These are phyloP conservation scores for Mesitornis unicolor DNA, from an alignment of 2,113 vertebrate genomes.

Conservation along the genomic window DNA sequence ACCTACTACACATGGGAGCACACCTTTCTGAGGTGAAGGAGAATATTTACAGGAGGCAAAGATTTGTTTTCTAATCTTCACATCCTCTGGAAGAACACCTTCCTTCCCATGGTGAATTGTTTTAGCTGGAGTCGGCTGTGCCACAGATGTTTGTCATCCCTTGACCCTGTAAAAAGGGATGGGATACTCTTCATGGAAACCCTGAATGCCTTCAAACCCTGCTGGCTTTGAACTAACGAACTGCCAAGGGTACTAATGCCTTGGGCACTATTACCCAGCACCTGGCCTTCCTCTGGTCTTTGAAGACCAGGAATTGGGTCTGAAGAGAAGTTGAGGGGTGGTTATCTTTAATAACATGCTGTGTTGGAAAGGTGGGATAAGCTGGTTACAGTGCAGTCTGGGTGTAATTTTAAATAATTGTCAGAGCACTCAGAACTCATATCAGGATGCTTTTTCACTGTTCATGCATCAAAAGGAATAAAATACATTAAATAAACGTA, in stretches of 20 bases:
- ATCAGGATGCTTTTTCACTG: constrained; percentile 13
- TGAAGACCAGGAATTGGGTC: not conserved
- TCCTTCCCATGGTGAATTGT: not conserved
- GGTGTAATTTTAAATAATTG: constrained; percentile 47
- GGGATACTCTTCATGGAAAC: not conserved
- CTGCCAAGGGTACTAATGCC: not conserved
- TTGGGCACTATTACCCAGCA: not conserved
- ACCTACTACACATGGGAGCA: not conserved
- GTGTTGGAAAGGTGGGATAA: constrained; percentile 11
- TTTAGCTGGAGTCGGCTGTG: not conserved
- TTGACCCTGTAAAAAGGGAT: not conserved
- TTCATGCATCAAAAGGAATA: constrained; percentile 38
- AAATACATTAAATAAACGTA: constrained; percentile 25
- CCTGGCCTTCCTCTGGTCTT: not conserved
- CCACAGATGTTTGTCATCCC: not conserved
- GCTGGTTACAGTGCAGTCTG: constrained; percentile 1
- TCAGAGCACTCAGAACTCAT: constrained; percentile 1
- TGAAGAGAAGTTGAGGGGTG: not conserved
- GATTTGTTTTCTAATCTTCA: not conserved
- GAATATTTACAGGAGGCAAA: not conserved
- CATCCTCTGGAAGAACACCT: not conserved
- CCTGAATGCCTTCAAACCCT: not conserved
- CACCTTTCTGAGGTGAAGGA: not conserved
- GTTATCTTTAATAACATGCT: constrained; percentile 20
- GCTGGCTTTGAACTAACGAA: not conserved